phyloP scores from a whole-genome alignment of 2,888 invertebrate species.

The Drosophila colorata region DNA sequence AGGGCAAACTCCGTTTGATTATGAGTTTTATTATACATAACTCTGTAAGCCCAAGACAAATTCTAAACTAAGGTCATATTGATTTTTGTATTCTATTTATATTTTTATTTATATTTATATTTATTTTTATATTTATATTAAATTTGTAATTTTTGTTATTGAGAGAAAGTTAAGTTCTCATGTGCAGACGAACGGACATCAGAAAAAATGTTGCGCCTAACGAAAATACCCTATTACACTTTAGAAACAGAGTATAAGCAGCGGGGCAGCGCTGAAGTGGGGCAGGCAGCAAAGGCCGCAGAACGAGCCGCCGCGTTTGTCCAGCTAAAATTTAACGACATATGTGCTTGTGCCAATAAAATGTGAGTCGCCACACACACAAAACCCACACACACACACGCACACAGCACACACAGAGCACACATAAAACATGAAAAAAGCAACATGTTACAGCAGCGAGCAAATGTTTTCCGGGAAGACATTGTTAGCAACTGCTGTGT shows the following conservation, averaged over 20 bases:
- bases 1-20: no score
- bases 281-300: neutral
- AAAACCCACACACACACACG: neutral
- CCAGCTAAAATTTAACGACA: conserved; percentile 58
- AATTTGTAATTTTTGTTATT: no score
- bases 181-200: no score
- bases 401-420: neutral
- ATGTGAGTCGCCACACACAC: conserved; percentile 40
- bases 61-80: no score
- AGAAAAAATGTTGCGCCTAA: no score
- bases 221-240: neutral
- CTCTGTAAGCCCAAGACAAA: no score
- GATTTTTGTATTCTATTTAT: no score
- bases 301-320: conserved; percentile 19
- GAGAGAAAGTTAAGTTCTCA: no score
- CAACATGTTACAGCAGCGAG: conserved; percentile 27
- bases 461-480: conserved; percentile 42
- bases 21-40: no score
- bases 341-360: conserved; percentile 42
- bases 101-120: no score
- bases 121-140: no score
- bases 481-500: conserved; percentile 7
- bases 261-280: no score
- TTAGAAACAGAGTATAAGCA: neutral
- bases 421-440: conserved; percentile 6